phyloP scores from a whole-genome alignment of 2,797 vertebrate species.

The Pachyuromys duprasi region DNA sequence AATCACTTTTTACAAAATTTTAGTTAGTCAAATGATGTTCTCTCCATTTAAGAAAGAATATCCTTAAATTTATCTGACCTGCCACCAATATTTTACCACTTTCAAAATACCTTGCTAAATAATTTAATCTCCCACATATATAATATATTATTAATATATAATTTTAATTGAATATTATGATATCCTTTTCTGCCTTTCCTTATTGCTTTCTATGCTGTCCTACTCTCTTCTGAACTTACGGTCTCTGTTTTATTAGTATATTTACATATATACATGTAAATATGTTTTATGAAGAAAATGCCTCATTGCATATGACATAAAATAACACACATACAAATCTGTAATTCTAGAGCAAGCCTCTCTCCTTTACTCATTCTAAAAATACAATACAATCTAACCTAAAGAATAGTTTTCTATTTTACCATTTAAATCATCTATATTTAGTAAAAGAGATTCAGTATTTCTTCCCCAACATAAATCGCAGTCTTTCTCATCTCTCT shows the following conservation, averaged over 20 bases:
- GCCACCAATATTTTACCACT: background rate
- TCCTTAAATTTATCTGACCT: background rate
- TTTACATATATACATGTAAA: background rate
- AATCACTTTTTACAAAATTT: background rate
- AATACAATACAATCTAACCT: background rate
- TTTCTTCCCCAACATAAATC: slow-evolving; percentile 58
- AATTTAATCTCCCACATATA: background rate
- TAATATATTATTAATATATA: background rate
- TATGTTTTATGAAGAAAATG: background rate
- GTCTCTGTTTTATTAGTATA: background rate
- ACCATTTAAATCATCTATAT: slow-evolving; percentile 53
- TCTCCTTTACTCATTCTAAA: background rate
- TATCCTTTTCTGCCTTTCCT: background rate
- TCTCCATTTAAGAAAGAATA: background rate
- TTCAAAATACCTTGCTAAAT: background rate
- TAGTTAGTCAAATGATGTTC: background rate
- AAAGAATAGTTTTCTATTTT: slow-evolving; percentile 23
- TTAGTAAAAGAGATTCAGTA: slow-evolving; percentile 30
- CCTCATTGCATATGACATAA: background rate
- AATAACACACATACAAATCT: background rate
- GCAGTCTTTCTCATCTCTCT: slow-evolving; percentile 47
- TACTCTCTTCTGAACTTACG: background rate
- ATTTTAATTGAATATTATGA: background rate
- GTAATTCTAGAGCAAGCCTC: background rate
- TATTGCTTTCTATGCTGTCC: background rate